These are phyloP conservation scores for Lampris incognitus DNA, from an alignment of 2,113 vertebrate genomes.

Conservation along the genomic window DNA sequence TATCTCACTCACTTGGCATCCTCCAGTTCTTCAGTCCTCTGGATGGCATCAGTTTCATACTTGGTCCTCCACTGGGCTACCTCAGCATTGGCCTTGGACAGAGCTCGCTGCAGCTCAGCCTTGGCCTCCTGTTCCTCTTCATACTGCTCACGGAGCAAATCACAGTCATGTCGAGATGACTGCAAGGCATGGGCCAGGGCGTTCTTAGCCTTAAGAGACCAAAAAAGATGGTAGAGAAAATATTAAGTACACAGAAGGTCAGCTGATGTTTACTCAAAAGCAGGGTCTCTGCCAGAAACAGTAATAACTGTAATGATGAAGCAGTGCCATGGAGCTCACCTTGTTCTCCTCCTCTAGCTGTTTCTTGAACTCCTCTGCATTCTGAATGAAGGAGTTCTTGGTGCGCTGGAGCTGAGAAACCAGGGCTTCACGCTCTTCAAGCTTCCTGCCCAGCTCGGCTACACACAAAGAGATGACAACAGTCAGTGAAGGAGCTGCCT, in stretches of 20 bases:
- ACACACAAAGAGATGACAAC: background rate
- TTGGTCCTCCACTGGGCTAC: conserved; percentile 96
- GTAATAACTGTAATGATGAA: background rate
- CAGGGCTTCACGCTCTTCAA: conserved; percentile 91
- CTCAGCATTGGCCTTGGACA: conserved; percentile 92
- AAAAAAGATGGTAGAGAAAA: background rate
- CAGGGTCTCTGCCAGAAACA: background rate
- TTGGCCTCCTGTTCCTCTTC: conserved; percentile 93
- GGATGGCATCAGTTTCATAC: conserved; percentile 94
- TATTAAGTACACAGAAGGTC: background rate
- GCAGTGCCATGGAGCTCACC: conserved; percentile 67
- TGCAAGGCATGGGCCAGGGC: conserved; percentile 91
- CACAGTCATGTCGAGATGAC: conserved; percentile 90
- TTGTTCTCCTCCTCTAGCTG: conserved; percentile 95
- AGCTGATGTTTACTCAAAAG: background rate
- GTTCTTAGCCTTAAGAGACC: conserved; percentile 84
- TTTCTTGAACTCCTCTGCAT: conserved; percentile 89
- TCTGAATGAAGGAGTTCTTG: conserved; percentile 89
- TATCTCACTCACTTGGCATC: conserved; percentile 90
- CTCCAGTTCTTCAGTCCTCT: conserved; percentile 94
- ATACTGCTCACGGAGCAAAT: conserved; percentile 93
- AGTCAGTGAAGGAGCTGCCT: background rate
- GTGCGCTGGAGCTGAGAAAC: conserved; percentile 90
- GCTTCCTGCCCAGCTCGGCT: conserved; percentile 89
- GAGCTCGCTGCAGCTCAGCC: conserved; percentile 88